Base-by-base conservation (phyloP, 2,113 vertebrate genomes). In the Australoheros scitulus region DNA sequence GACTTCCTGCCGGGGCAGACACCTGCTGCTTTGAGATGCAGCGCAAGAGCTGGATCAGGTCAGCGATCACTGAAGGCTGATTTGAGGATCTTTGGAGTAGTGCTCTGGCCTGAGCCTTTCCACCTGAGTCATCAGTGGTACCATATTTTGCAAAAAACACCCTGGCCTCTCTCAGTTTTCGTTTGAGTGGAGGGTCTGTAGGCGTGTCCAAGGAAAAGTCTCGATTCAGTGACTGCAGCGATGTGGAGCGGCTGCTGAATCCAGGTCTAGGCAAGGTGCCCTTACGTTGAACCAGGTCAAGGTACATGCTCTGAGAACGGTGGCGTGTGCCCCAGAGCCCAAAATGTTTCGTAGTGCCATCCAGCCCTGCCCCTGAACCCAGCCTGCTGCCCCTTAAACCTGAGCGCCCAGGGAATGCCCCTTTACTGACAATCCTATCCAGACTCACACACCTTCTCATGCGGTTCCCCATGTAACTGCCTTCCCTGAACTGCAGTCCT, bases 371-470 rank as follows among this genome's bases (percentile, higher is more conserved):
- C 1, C 38, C 72, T 29, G 92, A 93, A 74, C 91, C 90, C 6
- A 60, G 36, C 63, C 83, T 87, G 82, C 74, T 87, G 68, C 74
- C 86, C 60, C 75, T 87, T 60, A 70, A 79, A 50, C 85, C 20
- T 1, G 57, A 85, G 55, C 90, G 90, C 1, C 72, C 82, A 1
- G 75, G 32, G 2, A 78, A 68, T 1, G 56, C 3, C 22, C 72
- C 88, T 86, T 88, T 89, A 55, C 78, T 77, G 15, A 32, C 87
- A 55, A 96, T 88, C 52, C 83, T 81, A 76, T 96, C 95, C 76
- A 94, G 87, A 81, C 94, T 96, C 65, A 93, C 82, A 80, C 93
- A 94, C 52, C 93, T 80, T 82, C 91, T 95, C 80, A 95, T 92
- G 15, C 41, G 88, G 65, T 55, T 87, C 38, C 52, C 77, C 15